Evolutionary conservation across 1,140 invertebrate species (phyloP).

Genomic region (Drosophila dunni): DNA sequence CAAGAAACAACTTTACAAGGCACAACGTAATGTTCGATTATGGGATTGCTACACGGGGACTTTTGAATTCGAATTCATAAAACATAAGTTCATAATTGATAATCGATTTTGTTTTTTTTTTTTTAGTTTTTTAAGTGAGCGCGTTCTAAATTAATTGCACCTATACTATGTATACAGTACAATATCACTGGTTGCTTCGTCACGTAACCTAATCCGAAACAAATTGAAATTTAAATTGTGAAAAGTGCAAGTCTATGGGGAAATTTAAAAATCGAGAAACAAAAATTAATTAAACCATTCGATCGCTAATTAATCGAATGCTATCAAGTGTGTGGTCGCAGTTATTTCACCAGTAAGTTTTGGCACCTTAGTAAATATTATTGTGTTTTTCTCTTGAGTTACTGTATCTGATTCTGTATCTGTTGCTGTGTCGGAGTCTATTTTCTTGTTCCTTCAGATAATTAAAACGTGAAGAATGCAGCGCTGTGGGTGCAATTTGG

Average conservation of each 20-base stretch:
- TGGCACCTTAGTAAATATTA: constrained; percentile 62
- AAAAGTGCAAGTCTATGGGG: constrained; percentile 48
- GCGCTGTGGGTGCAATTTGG: constrained; percentile 65
- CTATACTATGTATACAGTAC: constrained; percentile 85
- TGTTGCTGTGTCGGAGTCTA: constrained; percentile 42
- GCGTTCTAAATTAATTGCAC: constrained; percentile 84
- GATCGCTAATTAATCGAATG: constrained; percentile 23
- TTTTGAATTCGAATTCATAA: constrained; percentile 45
- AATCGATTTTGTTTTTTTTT: constrained; percentile 20
- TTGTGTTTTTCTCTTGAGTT: background rate
- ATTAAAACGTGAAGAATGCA: constrained; percentile 52
- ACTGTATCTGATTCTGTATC: constrained; percentile 20
- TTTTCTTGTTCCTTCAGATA: constrained; percentile 47
- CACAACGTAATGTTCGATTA: constrained; percentile 42
- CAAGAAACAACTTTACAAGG: constrained; percentile 82
- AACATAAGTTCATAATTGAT: constrained; percentile 65
- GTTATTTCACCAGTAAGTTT: constrained; percentile 49
- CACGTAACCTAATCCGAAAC: constrained; percentile 82
- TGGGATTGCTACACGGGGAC: constrained; percentile 21
- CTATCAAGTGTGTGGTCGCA: constrained; percentile 41
- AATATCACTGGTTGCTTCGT: constrained; percentile 85
- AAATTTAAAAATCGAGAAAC: constrained; percentile 33
- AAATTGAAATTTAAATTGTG: constrained; percentile 69
- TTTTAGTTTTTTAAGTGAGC: constrained; percentile 78
- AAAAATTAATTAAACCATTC: constrained; percentile 31